A percentile compares a stretch with the other conserved stretches of the same genome.
These are phyloP conservation scores for Diplodus sargus DNA, from an alignment of 2,797 vertebrate species.

Conservation along the genomic window DNA sequence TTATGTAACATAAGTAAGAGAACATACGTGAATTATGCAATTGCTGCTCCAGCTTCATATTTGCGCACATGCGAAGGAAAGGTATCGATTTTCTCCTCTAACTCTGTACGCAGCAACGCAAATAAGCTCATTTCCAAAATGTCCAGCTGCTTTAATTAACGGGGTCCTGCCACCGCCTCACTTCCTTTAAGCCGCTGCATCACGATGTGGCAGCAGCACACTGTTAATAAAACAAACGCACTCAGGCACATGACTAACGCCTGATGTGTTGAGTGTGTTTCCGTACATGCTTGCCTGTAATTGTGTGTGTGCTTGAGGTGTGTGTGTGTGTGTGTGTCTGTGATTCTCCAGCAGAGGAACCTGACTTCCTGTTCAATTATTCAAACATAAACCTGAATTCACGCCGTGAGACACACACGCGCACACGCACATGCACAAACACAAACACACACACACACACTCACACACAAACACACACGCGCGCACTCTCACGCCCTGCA, in stretches of 20 bases:
- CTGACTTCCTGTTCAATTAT: conserved; percentile 73
- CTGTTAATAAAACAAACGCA: conserved; percentile 62
- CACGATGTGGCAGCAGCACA: conserved; percentile 47
- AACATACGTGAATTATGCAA: too few species aligned
- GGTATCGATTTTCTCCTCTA: not conserved
- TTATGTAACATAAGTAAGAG: too few species aligned
- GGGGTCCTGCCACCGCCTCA: conserved; percentile 1
- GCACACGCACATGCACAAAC: not conserved
- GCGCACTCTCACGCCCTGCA: conserved; percentile 2
- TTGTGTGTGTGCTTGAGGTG: conserved; percentile 44
- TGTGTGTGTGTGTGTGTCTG: conserved; percentile 44
- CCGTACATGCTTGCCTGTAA: conserved; percentile 19
- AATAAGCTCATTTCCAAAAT: not conserved
- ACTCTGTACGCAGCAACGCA: not conserved
- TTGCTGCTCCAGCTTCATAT: not conserved
- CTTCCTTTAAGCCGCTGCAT: conserved; percentile 14
- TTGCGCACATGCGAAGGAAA: not conserved
- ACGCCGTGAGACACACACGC: not conserved
- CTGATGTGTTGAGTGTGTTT: conserved; percentile 52
- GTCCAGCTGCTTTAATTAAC: not conserved
- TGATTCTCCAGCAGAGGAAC: conserved; percentile 64
- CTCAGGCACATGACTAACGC: conserved; percentile 62
- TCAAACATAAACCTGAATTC: conserved; percentile 69
- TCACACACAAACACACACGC: not conserved
- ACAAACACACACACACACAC: not conserved